A percentile compares a stretch with the other conserved stretches of the same genome.
phyloP scores from a whole-genome alignment of 2,113 vertebrate genomes.

The Vicugna pacos region DNA sequence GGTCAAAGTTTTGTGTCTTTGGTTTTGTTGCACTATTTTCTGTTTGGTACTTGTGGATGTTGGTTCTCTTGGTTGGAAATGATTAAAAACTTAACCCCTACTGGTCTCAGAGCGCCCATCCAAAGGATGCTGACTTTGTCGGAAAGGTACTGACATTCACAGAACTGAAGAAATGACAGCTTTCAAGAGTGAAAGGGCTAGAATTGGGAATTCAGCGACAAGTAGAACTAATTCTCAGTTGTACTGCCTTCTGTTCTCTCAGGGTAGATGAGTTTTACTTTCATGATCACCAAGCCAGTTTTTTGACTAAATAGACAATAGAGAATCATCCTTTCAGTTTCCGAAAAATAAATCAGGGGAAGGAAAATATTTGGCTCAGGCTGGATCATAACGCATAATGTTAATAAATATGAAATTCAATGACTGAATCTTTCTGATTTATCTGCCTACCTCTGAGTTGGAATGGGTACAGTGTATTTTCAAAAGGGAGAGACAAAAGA shows the following conservation, averaged over 20 bases:
- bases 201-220: background rate
- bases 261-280: background rate
- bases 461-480: background rate
- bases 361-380: no score
- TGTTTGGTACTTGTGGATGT: background rate
- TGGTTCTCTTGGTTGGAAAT: background rate
- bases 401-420: background rate
- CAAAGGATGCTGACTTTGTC: background rate
- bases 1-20: background rate
- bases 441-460: background rate
- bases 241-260: background rate
- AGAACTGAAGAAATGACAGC: background rate
- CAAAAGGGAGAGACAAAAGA: background rate
- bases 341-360: background rate
- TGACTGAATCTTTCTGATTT: background rate
- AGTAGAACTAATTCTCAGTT: background rate
- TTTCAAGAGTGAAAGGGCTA: background rate
- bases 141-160: no score
- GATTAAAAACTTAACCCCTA: background rate
- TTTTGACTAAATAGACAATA: background rate
- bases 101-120: background rate
- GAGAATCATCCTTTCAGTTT: background rate
- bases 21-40: background rate
- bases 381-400: background rate
- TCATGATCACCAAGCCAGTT: background rate